Conservation (phyloP, 2,113 vertebrate genomes). For the Rallus limicola region DNA sequence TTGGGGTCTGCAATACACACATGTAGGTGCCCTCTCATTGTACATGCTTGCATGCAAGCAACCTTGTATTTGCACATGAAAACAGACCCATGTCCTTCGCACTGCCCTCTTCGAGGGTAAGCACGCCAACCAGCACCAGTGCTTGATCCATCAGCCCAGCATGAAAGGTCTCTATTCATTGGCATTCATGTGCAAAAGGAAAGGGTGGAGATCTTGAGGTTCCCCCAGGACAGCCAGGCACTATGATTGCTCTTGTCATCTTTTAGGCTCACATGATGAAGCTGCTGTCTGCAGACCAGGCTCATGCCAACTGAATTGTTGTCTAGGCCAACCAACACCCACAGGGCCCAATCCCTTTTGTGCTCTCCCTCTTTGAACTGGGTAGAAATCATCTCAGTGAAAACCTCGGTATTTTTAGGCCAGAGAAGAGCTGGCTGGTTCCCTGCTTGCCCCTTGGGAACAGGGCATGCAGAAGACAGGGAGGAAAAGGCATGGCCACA, state of each 20-base stretch:
- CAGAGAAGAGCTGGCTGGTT: not conserved
- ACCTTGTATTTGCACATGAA: not conserved
- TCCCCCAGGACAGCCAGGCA: not conserved
- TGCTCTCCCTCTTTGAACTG: constrained; percentile 19
- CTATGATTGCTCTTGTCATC: not conserved
- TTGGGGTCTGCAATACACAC: not conserved
- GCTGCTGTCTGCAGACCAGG: not conserved
- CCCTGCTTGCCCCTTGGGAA: not conserved
- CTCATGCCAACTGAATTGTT: not conserved
- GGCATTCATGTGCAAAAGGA: not conserved
- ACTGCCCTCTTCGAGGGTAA: not conserved
- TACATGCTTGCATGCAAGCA: not conserved
- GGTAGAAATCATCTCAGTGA: not conserved
- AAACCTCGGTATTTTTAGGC: constrained; percentile 42
- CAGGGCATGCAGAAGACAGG: not conserved
- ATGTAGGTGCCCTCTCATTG: not conserved
- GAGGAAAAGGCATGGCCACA: not conserved
- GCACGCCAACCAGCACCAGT: not conserved
- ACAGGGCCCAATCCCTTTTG: not conserved
- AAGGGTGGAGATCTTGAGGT: not conserved
- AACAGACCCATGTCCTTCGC: not conserved
- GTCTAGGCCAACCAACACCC: not conserved
- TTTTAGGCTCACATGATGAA: not conserved
- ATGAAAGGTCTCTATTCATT: not conserved
- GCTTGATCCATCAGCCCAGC: not conserved